Conservation (phyloP, 2,888 invertebrate species). For the Drosophila ustulata region DNA sequence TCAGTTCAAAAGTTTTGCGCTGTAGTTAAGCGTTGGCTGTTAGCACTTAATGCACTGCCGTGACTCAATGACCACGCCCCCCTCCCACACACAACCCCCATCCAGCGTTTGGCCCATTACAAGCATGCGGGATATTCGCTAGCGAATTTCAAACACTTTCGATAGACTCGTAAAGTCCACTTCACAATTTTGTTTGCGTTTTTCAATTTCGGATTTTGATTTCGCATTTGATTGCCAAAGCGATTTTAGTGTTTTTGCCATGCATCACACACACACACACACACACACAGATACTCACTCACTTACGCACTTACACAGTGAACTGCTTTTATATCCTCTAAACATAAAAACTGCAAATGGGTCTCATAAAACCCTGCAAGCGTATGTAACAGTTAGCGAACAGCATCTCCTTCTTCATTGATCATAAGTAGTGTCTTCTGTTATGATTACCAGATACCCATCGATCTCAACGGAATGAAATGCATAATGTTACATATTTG, state of each 20-base stretch:
- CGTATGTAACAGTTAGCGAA: not conserved
- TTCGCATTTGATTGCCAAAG: conserved; percentile 72
- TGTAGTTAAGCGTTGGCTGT: conserved; percentile 52
- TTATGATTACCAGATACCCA: no score
- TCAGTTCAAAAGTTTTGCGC: conserved; percentile 47
- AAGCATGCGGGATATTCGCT: conserved; percentile 16
- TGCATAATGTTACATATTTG: no score
- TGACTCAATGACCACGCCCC: conserved; percentile 36
- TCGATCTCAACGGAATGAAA: no score
- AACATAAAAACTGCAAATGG: conserved; percentile 16
- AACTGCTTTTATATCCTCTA: conserved; percentile 32
- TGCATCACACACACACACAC: conserved; percentile 11
- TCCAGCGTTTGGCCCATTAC: not conserved
- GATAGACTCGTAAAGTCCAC: conserved; percentile 56
- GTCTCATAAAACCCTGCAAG: conserved; percentile 12
- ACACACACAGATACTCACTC: conserved; percentile 1
- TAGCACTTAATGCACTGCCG: conserved; percentile 65
- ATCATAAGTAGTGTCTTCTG: no score
- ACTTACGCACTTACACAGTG: conserved; percentile 11
- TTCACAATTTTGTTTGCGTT: conserved; percentile 75
- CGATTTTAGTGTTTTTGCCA: conserved; percentile 58
- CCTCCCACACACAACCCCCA: conserved; percentile 5
- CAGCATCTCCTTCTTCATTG: not conserved
- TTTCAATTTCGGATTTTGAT: conserved; percentile 75
- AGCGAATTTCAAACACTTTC: conserved; percentile 68